Conservation (phyloP, 2,113 vertebrate genomes). For the Pelecanoides urinatrix region DNA sequence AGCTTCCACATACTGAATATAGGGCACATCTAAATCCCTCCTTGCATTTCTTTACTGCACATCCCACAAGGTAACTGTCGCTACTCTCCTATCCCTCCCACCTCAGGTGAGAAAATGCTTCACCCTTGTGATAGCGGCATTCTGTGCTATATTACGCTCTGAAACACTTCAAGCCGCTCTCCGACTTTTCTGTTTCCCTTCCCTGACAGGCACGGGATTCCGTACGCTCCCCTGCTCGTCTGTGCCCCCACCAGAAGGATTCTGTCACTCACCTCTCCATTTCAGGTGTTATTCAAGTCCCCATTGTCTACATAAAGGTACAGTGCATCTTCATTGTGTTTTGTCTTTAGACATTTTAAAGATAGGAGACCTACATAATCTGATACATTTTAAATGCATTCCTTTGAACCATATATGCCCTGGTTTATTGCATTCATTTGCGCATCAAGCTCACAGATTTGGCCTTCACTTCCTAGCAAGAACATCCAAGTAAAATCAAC, state of each 20-base stretch:
- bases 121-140: background rate
- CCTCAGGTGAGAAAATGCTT: background rate
- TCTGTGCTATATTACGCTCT: too few species aligned
- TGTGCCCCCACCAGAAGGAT: too few species aligned
- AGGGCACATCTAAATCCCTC: background rate
- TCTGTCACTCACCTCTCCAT: background rate
- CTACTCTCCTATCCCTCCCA: background rate
- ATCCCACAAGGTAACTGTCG: background rate
- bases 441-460: background rate
- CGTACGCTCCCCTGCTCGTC: accelerated
- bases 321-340: background rate
- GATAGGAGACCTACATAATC: background rate
- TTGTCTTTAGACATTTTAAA: background rate
- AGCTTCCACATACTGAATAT: background rate
- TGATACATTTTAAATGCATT: background rate
- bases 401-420: background rate
- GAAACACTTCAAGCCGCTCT: background rate
- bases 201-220: background rate
- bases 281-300: background rate
- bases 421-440: background rate
- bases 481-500: background rate
- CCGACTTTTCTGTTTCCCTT: background rate
- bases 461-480: background rate
- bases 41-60: background rate
- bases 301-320: background rate